Base-by-base conservation (phyloP, 2,113 vertebrate species). In the Ellobius talpinus region DNA sequence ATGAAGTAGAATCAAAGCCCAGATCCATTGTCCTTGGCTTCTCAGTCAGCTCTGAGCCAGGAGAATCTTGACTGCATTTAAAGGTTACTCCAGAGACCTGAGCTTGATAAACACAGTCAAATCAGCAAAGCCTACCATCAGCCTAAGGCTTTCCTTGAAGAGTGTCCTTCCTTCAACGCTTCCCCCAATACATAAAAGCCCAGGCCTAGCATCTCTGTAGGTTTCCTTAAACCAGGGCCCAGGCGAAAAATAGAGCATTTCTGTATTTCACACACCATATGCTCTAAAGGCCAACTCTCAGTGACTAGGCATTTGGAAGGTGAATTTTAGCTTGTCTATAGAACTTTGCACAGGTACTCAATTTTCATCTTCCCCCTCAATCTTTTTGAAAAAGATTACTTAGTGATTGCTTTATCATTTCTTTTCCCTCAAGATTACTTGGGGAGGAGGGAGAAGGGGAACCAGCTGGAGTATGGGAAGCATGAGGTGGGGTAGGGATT, bases 331-430 rank as follows among this genome's bases (percentile, higher is more conserved):
- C 76, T 93, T 95, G 96, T 76, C 89, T 72, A 36, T 6, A 73
- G 89, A 98, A 98, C 88, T 97, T 95, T 89, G 95, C 78, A 96
- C 72, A 85, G 88, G 10, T 1, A 96, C 74, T 97, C 95, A 91
- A 94, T 73, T 77, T 7, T 3, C 70, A 81, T 42, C 42, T 33
- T 72, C 12, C 19, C 7, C 29, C 4, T 42, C n/a, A 66, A 97
- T 97, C 42, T 91, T 97, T 97, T 55, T 81, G 74, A 89, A 97
- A 26, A 94, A 98, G 65, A 94, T 77, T 55, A 97, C 88, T 76
- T 87, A 68, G 79, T 65, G 88, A 97, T 96, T 72, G 96, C 98
- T 97, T 97, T 98, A 98, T 98, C 81, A 70, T 97, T 95, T 96
- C 86, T 90, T 68, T 94, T 95, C 89, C 87, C 87, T 98, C 91